These are phyloP conservation scores for Agrotis segetum DNA, from an alignment of 2,888 invertebrate genomes.

Conservation along the genomic window DNA sequence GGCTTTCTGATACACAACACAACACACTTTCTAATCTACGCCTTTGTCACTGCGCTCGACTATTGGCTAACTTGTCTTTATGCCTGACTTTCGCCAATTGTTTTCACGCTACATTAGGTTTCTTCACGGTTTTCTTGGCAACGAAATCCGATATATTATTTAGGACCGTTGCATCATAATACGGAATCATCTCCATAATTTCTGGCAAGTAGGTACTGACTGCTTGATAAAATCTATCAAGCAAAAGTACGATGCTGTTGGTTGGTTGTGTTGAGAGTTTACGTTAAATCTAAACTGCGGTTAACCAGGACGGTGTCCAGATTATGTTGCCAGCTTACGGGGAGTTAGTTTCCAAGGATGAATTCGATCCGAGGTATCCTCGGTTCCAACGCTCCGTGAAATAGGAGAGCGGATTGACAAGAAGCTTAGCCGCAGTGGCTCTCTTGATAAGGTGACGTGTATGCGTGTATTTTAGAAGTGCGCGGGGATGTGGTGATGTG, in stretches of 20 bases:
- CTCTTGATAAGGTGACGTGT: constrained; percentile 86
- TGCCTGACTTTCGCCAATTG: constrained; percentile 90
- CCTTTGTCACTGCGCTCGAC: constrained; percentile 87
- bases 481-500: constrained; percentile 74
- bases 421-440: constrained; percentile 83
- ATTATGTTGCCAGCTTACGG: constrained; percentile 82
- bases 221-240: constrained; percentile 46
- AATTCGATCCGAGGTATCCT: constrained; percentile 80
- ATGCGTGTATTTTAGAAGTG: constrained; percentile 87
- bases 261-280: constrained; percentile 56
- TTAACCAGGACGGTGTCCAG: constrained; percentile 77
- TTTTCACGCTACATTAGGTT: constrained; percentile 89
- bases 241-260: constrained; percentile 43
- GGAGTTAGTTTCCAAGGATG: constrained; percentile 77
- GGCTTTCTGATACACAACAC: constrained; percentile 87
- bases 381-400: constrained; percentile 78
- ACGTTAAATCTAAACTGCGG: constrained; percentile 79
- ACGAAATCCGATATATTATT: constrained; percentile 78
- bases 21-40: constrained; percentile 90
- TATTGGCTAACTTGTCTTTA: constrained; percentile 87
- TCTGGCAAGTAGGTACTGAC: constrained; percentile 38
- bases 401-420: constrained; percentile 85
- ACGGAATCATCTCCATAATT: constrained; percentile 51
- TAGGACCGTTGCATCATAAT: constrained; percentile 78
- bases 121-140: constrained; percentile 81